A percentile compares a stretch with the other conserved stretches of the same genome.
Conservation (phyloP, 92 coral and sea anemone species). For the Ricordea florida region DNA sequence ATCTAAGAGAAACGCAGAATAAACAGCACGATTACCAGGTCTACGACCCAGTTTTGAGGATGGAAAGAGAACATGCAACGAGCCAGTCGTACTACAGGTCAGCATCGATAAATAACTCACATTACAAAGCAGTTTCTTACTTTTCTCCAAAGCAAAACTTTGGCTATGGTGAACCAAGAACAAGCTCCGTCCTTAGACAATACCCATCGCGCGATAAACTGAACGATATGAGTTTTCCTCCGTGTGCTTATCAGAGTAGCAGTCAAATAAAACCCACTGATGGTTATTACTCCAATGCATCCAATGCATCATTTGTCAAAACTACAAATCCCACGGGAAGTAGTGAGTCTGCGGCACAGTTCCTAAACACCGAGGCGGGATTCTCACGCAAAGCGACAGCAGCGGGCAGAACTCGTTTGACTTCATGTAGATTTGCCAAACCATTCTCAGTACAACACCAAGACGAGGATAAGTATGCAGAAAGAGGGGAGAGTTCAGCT, state of each 20-base stretch:
- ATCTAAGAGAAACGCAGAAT: neutral
- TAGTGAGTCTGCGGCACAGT: neutral
- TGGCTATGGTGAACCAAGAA: neutral
- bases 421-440: slow-evolving; percentile 83
- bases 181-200: neutral
- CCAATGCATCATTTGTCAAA: slow-evolving; percentile 23
- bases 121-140: neutral
- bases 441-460: slow-evolving; percentile 28
- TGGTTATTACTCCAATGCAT: slow-evolving; percentile 4
- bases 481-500: slow-evolving; percentile 21
- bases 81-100: neutral
- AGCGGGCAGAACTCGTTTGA: slow-evolving; percentile 22
- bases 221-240: neutral
- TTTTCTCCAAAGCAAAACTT: neutral
- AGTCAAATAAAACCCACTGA: slow-evolving; percentile 3
- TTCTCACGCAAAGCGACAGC: slow-evolving; percentile 1
- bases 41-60: neutral
- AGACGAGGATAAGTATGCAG: slow-evolving; percentile 15
- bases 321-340: slow-evolving; percentile 10
- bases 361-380: neutral
- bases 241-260: slow-evolving; percentile 23
- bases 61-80: neutral
- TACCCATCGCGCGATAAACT: neutral
- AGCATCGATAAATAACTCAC: neutral
- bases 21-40: slow-evolving; percentile 1